Evolutionary conservation across 2,113 vertebrate genomes (phyloP), one percentile per base, ranked within the genome.

Genomic region (Phycodurus eques): DNA sequence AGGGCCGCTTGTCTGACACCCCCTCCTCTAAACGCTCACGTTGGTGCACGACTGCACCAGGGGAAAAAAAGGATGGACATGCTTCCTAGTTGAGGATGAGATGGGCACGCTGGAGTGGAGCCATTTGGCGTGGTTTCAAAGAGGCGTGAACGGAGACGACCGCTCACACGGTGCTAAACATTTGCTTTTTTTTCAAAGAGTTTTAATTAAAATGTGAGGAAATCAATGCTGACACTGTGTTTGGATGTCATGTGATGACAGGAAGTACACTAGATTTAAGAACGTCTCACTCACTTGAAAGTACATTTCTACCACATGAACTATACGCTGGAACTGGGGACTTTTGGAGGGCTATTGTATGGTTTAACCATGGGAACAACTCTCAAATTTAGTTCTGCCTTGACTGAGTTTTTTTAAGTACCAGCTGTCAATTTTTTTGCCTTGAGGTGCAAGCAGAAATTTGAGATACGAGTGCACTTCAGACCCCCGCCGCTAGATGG

Each of bases 41-140:
- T 73, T 68, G 71, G 80, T 68, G 75, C 81, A 76, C 62, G 70
- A 82, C 78, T 74, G 81, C 78, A 71, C 69, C 22, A 47, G 64
- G 20, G 20, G 75, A 73, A 68, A 68, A 53, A 79, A 71, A 51
- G 67, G 76, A 81, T 82, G 73, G 53, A 80, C 49, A 70, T 76
- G 81, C 76, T 85, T 81, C 80, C 80, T 72, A 47, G 76, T 86
- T 80, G 68, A 54, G 44, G 85, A 83, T 84, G 83, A 84, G 71
- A 83, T 83, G 80, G 78, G 70, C 35, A 31, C 15, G 12, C 68
- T 82, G 84, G 82, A 86, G 75, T 60, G 5, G 59, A 73, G 87
- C 84, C 87, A 86, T 81, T 84, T 88, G 87, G 87, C 85, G 74
- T 77, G 68, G 72, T 71, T 78, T 87, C 85, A 88, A 84, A 81